Evolutionary conservation across 2,797 vertebrate species (phyloP), one percentile per base, ranked within the genome.

Genomic region (Syndactyla subalaris): DNA sequence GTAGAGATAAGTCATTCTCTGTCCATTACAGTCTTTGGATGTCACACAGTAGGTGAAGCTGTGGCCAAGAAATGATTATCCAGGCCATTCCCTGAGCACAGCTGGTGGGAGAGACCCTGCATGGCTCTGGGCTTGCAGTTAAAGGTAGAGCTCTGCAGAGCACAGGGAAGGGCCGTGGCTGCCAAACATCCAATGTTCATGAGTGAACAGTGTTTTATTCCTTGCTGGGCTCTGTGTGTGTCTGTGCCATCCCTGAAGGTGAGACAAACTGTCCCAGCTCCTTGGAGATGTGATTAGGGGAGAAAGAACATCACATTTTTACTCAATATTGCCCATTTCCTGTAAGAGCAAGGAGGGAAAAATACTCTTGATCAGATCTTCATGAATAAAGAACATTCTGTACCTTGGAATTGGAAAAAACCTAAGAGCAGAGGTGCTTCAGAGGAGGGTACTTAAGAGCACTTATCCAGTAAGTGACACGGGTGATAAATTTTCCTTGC

Each of bases 401-500:
- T 89, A 24, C 24, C 24, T 68, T 39, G 38, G 62, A 85, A 43
- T 3, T 49, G 41, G 34, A 38, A 67, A 34, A 82, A 79, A 30
- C 1, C 24, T 16, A 23, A 43, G 41, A 88, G 76, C 52, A 14
- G 7, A 66, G 70, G 20, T 52, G 12, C 34, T 81, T 62, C 46
- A 80, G 59, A 68, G 58, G 52, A 86, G 52, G 18, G n/a, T 87
- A 5, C 84, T 73, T 85, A 45, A 54, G 63, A 90, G 67, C 63
- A 75, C 63, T 95, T 94, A 73, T 27, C 58, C 68, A 72, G 55
- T 55, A 54, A 63, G 41, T 89, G 93, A 39, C 30, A 21, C 1
- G 34, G 21, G 14, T 81, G 76, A 70, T 87, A 57, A 66, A 54
- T 75, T 75, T 88, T 93, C 88, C 39, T 84, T 75, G 29, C 54